phyloP scores from a whole-genome alignment of 2,113 vertebrate genomes.

The Austrofundulus limnaeus region DNA sequence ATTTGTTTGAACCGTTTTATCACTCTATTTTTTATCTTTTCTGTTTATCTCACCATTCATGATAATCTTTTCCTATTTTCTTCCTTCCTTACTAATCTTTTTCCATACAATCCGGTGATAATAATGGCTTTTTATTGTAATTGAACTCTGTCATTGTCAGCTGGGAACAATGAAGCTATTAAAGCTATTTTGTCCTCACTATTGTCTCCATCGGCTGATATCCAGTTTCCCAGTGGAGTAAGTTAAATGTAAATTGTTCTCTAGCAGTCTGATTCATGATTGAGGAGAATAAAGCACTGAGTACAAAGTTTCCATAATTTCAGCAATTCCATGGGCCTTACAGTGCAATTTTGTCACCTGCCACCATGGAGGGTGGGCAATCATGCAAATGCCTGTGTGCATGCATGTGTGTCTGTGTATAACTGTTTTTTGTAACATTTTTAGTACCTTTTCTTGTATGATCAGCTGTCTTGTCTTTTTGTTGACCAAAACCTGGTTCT shows the following conservation, averaged over 20 bases:
- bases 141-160: slow-evolving; percentile 55
- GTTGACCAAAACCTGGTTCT: too few species aligned
- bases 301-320: background rate
- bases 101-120: slow-evolving; percentile 39
- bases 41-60: background rate
- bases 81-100: slow-evolving; percentile 29
- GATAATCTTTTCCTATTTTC: slow-evolving; percentile 1
- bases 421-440: too few species aligned
- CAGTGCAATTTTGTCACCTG: too few species aligned
- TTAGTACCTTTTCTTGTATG: background rate
- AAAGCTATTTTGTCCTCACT: slow-evolving; percentile 52
- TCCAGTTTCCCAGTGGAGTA: slow-evolving; percentile 32
- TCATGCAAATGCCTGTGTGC: too few species aligned
- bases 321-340: background rate
- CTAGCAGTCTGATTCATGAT: slow-evolving; percentile 31
- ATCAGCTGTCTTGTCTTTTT: too few species aligned
- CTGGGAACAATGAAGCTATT: slow-evolving; percentile 52
- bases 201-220: slow-evolving; percentile 19
- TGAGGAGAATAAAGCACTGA: slow-evolving; percentile 1
- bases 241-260: slow-evolving; percentile 46
- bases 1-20: background rate
- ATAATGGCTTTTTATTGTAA: slow-evolving; percentile 68
- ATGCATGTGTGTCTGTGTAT: too few species aligned
- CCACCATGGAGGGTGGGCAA: too few species aligned
- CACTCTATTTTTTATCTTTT: slow-evolving; percentile 12